Evolutionary conservation across 2,888 invertebrate genomes (phyloP).

Genomic region (Ichneumoninae sp.): DNA sequence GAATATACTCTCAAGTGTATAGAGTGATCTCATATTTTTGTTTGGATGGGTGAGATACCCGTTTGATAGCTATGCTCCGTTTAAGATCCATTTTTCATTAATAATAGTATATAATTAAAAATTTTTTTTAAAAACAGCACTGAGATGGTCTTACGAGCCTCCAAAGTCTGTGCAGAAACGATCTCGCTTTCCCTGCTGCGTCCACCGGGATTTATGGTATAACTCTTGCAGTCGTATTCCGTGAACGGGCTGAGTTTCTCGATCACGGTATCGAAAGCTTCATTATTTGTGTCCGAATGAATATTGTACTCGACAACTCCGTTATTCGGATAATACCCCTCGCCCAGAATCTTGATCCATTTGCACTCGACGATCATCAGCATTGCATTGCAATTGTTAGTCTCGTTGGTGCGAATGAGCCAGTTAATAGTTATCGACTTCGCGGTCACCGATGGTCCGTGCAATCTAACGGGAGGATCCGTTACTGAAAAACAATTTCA

Average conservation of each 20-base stretch:
- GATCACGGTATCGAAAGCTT: constrained; percentile 66
- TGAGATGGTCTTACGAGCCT: constrained; percentile 73
- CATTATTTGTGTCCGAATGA: constrained; percentile 31
- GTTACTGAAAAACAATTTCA: constrained; percentile 64
- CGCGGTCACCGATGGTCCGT: constrained; percentile 30
- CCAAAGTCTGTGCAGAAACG: constrained; percentile 69
- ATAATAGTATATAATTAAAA: too few relatives aligned
- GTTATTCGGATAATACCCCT: constrained; percentile 69
- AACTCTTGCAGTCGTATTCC: constrained; percentile 74
- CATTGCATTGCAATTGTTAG: constrained; percentile 73
- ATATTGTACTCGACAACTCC: constrained; percentile 45
- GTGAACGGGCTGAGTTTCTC: constrained; percentile 76
- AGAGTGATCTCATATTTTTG: too few relatives aligned
- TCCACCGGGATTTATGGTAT: constrained; percentile 70
- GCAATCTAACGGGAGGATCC: constrained; percentile 63
- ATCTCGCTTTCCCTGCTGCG: constrained; percentile 69
- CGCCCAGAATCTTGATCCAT: constrained; percentile 68
- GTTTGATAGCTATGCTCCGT: too few relatives aligned
- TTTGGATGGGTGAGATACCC: too few relatives aligned
- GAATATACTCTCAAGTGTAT: too few relatives aligned
- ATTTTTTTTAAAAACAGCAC: background rate
- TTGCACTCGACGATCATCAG: constrained; percentile 71
- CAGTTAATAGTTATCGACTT: constrained; percentile 71
- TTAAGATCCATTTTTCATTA: too few relatives aligned
- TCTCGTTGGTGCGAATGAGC: constrained; percentile 70